Conservation (phyloP, 2,888 invertebrate genomes). For the Carcina quercana region DNA sequence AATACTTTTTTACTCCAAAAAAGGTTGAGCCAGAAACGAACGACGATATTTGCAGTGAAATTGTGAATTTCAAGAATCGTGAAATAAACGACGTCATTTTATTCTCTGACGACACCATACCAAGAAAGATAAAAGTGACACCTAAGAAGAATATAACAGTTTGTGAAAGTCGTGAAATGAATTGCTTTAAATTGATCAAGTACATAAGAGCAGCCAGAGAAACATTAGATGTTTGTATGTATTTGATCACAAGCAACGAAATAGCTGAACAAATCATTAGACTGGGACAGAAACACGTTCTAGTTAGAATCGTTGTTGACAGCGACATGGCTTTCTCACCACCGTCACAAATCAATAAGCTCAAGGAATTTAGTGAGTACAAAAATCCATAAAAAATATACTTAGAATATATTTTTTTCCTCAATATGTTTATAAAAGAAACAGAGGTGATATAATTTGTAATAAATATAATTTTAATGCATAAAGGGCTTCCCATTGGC, state of each 20-base stretch:
- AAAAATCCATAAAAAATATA: background rate
- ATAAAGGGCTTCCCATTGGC: no score
- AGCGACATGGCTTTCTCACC: conserved; percentile 65
- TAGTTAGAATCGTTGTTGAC: conserved; percentile 64
- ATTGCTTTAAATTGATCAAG: conserved; percentile 62
- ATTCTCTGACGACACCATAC: conserved; percentile 58
- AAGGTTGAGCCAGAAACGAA: conserved; percentile 25
- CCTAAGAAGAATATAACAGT: conserved; percentile 51
- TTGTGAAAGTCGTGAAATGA: conserved; percentile 59
- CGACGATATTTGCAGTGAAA: conserved; percentile 45
- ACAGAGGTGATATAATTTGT: no score
- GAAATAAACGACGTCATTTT: conserved; percentile 67
- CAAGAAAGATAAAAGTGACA: conserved; percentile 49
- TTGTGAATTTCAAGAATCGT: conserved; percentile 43
- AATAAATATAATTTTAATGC: no score
- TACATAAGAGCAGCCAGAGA: conserved; percentile 65
- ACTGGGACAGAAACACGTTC: conserved; percentile 60
- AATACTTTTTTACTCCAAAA: conserved; percentile 39
- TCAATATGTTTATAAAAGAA: no score
- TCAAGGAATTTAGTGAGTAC: conserved; percentile 64
- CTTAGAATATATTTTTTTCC: no score
- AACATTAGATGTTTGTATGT: conserved; percentile 67
- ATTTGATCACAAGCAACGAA: conserved; percentile 63
- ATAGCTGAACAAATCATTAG: conserved; percentile 63
- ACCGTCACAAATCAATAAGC: conserved; percentile 60